Evolutionary conservation across 2,797 vertebrate genomes (phyloP).

Genomic region (Morelia viridis): DNA sequence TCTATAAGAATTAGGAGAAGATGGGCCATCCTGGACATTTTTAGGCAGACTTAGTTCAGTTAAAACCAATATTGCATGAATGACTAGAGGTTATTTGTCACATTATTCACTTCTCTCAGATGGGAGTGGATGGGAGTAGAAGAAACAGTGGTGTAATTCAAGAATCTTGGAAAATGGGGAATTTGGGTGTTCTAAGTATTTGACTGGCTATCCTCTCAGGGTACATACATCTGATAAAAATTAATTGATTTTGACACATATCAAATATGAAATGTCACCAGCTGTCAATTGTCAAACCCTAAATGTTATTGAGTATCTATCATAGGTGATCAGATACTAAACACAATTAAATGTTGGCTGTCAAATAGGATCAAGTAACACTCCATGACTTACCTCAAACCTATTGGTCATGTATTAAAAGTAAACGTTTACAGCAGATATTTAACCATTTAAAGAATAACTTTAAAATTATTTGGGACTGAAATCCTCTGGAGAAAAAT

Average conservation of each 20-base stretch:
- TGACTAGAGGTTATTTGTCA: neutral
- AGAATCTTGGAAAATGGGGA: neutral
- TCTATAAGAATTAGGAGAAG: no score
- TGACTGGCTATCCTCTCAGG: neutral
- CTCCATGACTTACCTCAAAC: neutral
- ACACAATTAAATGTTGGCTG: constrained; percentile 16
- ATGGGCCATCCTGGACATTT: neutral
- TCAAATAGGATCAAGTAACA: neutral
- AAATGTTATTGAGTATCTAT: constrained; percentile 26
- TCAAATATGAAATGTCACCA: constrained; percentile 21
- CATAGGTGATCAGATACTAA: constrained; percentile 9
- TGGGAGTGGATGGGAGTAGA: neutral
- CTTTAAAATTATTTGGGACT: neutral
- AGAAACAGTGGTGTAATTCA: neutral
- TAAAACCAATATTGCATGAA: neutral
- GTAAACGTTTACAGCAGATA: neutral
- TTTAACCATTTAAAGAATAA: neutral
- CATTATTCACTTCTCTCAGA: neutral
- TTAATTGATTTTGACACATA: constrained; percentile 10
- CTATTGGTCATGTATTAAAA: neutral
- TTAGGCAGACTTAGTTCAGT: neutral
- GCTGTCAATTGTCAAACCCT: constrained; percentile 13
- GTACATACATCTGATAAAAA: neutral
- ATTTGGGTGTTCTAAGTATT: neutral
- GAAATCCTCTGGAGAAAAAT: neutral